A percentile compares a stretch with the other conserved stretches of the same genome.
These are phyloP conservation scores for Argyresthia goedartella DNA, from an alignment of 2,888 invertebrate species.

Conservation along the genomic window DNA sequence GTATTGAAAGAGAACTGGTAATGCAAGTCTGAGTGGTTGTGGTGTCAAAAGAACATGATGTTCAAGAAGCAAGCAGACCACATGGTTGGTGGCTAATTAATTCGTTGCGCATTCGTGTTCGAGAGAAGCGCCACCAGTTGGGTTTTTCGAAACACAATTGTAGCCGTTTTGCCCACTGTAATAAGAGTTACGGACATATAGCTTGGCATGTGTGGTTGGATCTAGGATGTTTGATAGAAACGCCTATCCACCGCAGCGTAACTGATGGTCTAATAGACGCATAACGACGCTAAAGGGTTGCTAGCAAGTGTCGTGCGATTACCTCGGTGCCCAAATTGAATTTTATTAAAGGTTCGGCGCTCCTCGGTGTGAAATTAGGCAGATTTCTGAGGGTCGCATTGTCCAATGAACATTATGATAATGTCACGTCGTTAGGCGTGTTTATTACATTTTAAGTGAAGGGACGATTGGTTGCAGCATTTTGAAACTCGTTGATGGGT, in stretches of 20 bases:
- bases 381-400: background rate
- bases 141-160: too few species aligned
- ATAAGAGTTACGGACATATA: too few species aligned
- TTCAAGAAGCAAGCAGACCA: background rate
- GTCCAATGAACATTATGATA: background rate
- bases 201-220: too few species aligned
- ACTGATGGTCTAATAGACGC: conserved; percentile 8
- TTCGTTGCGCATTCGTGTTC: too few species aligned
- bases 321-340: conserved; percentile 49
- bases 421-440: background rate
- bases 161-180: too few species aligned
- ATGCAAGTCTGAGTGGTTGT: background rate
- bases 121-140: too few species aligned
- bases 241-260: background rate
- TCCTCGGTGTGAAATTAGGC: conserved; percentile 13
- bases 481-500: background rate
- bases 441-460: background rate
- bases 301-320: conserved; percentile 46
- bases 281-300: conserved; percentile 30
- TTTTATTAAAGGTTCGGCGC: conserved; percentile 43
- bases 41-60: background rate
- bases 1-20: background rate
- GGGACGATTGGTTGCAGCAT: background rate
- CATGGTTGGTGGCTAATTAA: too few species aligned
- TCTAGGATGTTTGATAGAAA: too few species aligned